Percentiles rank a stretch among this genome's conserved stretches.
phyloP scores from a whole-genome alignment of 2,797 vertebrate genomes.

The Tympanoctomys barrerae region DNA sequence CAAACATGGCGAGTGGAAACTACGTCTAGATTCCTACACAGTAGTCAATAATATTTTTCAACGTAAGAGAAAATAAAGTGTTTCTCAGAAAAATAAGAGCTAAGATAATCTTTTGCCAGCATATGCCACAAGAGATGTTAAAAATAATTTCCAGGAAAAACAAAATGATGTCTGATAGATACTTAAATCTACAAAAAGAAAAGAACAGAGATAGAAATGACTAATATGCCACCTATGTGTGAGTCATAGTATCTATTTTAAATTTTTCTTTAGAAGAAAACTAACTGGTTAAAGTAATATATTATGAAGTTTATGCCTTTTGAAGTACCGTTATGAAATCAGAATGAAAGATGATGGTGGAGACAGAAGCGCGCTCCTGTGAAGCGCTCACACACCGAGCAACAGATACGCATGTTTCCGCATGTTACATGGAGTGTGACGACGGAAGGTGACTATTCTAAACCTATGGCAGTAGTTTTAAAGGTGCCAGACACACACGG shows the following conservation, averaged over 20 bases:
- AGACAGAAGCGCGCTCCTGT: not conserved
- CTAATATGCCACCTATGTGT: not conserved
- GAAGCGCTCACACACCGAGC: not conserved
- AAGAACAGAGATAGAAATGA: not conserved
- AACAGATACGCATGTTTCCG: conserved; percentile 2
- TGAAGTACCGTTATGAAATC: not conserved
- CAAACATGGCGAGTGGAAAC: not conserved
- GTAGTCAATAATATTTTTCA: conserved; percentile 9
- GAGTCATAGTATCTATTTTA: not conserved
- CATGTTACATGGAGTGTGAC: not conserved
- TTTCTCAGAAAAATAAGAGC: not conserved
- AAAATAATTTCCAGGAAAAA: conserved; percentile 28
- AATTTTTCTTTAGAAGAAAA: not conserved
- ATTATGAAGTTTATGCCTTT: not conserved
- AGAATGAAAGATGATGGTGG: not conserved
- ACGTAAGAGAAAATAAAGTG: not conserved
- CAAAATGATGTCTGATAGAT: not conserved
- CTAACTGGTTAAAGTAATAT: not conserved
- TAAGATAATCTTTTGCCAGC: not conserved
- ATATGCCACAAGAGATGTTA: not conserved
- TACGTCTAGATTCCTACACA: not conserved
- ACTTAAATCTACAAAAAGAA: not conserved
- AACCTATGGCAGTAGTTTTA: not conserved
- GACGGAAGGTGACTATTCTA: not conserved
- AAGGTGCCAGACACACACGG: not conserved